Percentiles rank a stretch among this genome's conserved stretches.
Conservation (phyloP, 2,888 invertebrate genomes). For the Apocheima hispidaria region DNA sequence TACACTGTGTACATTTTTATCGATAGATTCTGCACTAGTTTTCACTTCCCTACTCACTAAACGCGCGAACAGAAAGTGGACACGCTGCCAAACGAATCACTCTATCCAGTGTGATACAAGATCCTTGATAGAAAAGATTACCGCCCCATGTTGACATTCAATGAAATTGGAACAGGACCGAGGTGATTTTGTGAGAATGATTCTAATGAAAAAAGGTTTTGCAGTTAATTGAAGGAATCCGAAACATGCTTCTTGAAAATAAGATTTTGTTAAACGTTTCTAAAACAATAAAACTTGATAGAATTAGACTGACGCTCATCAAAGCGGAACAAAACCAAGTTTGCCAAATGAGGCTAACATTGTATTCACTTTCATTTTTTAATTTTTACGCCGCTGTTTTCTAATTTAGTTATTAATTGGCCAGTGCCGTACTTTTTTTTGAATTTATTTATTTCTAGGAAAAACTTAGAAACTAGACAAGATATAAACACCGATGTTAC, state of each 20-base stretch:
- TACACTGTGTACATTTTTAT: too few relatives aligned
- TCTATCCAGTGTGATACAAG: too few relatives aligned
- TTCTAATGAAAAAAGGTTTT: not conserved
- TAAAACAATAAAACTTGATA: constrained; percentile 19
- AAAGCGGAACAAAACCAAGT: constrained; percentile 25
- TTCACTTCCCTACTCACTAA: too few relatives aligned
- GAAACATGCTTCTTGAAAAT: not conserved
- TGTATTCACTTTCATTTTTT: constrained; percentile 28
- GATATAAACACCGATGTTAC: too few relatives aligned
- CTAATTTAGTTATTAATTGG: not conserved
- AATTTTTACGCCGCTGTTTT: constrained; percentile 5
- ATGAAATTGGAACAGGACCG: not conserved
- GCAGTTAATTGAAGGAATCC: not conserved
- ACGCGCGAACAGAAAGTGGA: too few relatives aligned
- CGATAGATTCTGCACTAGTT: too few relatives aligned
- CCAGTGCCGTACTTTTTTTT: too few relatives aligned
- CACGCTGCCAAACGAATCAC: too few relatives aligned
- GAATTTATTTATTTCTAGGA: too few relatives aligned
- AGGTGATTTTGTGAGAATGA: not conserved
- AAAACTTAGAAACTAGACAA: too few relatives aligned
- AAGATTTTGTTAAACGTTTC: constrained; percentile 2
- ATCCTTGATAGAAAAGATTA: constrained; percentile 2
- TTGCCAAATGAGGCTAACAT: constrained; percentile 21
- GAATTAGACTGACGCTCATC: constrained; percentile 18
- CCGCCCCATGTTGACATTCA: too few relatives aligned